phyloP scores from a whole-genome alignment of 2,888 invertebrate species.

The Acanthosepion esculentum region DNA sequence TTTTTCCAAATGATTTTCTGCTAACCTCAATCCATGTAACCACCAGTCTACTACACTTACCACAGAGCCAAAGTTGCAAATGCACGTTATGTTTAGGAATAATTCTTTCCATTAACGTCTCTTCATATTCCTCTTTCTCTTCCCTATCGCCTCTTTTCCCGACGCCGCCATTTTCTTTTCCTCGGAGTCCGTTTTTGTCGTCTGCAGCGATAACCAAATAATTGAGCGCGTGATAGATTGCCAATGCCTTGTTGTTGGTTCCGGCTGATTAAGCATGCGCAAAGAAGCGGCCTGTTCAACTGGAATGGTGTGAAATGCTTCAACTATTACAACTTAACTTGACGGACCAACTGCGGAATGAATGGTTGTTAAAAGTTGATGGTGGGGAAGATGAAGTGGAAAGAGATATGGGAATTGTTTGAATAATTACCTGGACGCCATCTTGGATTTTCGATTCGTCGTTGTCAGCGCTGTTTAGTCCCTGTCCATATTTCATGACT shows the following conservation, averaged over 20 bases:
- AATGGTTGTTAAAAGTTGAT: background rate
- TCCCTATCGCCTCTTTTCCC: background rate
- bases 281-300: background rate
- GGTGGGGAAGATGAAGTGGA: background rate
- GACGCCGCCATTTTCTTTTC: background rate
- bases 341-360: background rate
- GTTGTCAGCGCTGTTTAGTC: background rate
- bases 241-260: background rate
- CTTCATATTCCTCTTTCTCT: background rate
- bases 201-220: constrained; percentile 33
- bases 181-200: background rate
- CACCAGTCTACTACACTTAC: background rate
- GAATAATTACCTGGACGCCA: background rate
- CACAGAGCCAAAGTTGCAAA: background rate
- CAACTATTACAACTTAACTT: constrained; percentile 22
- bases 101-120: background rate
- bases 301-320: constrained; percentile 1
- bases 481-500: background rate
- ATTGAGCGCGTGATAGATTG: constrained; percentile 2
- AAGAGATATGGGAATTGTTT: background rate
- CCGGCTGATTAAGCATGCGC: constrained; percentile 33
- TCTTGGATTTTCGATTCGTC: background rate
- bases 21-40: background rate
- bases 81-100: background rate
- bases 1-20: no score